A percentile compares a stretch with the other conserved stretches of the same genome.
These are phyloP conservation scores for Anoplius nigerrimus DNA, from an alignment of 2,888 invertebrate genomes.

Conservation along the genomic window DNA sequence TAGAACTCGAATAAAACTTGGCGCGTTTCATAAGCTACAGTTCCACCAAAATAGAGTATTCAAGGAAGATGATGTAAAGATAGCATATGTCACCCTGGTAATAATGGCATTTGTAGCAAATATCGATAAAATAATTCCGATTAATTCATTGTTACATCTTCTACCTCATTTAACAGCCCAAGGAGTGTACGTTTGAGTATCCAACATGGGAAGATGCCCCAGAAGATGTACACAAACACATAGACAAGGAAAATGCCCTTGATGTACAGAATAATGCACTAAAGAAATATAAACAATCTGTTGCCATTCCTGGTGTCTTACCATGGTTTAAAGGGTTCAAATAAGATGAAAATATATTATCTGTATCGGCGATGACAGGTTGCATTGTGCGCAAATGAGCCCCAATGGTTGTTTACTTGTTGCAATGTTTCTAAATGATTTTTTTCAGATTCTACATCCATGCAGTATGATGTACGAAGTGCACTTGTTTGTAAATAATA, in stretches of 20 bases:
- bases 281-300: slow-evolving; percentile 79
- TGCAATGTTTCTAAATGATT: no score
- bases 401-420: no score
- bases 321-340: slow-evolving; percentile 82
- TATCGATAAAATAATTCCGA: not conserved
- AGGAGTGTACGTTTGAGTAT: slow-evolving; percentile 83
- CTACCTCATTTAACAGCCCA: slow-evolving; percentile 80
- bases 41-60: slow-evolving; percentile 82
- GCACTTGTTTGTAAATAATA: no score
- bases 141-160: not conserved
- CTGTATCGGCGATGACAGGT: no score
- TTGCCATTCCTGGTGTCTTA: slow-evolving; percentile 84
- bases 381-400: no score
- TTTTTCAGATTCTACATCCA: no score
- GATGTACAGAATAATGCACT: slow-evolving; percentile 80
- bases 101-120: slow-evolving; percentile 56
- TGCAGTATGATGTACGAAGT: no score
- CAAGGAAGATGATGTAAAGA: slow-evolving; percentile 89
- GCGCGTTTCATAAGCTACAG: slow-evolving; percentile 80
- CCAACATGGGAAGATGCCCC: slow-evolving; percentile 84
- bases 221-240: slow-evolving; percentile 78
- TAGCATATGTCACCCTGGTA: slow-evolving; percentile 88
- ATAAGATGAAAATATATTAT: no score
- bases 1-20: slow-evolving; percentile 84
- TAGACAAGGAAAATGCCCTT: no score